These are phyloP conservation scores for Glaucopsyche alexis DNA, from an alignment of 2,888 invertebrate genomes.

Conservation along the genomic window DNA sequence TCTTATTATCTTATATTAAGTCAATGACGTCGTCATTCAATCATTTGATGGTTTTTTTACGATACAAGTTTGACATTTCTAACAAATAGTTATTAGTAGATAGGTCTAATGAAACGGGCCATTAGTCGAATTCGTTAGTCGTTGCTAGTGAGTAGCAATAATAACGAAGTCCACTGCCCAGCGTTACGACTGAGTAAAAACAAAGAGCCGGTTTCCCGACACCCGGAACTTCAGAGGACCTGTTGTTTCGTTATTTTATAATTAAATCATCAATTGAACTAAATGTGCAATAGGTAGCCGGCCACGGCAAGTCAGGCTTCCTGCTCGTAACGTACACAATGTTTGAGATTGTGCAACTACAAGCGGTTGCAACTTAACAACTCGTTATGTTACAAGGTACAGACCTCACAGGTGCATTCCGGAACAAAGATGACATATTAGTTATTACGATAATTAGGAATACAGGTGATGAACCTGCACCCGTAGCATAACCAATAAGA, in stretches of 20 bases:
- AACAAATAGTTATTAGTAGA: no score
- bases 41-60: no score
- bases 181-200: background rate
- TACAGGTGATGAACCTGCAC: background rate
- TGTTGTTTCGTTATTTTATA: conserved; percentile 25
- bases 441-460: background rate
- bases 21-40: no score
- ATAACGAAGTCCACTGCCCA: background rate
- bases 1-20: no score
- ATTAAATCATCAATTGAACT: conserved; percentile 25
- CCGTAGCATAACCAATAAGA: no score
- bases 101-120: no score
- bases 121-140: background rate
- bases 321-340: conserved; percentile 14
- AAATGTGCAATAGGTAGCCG: conserved; percentile 19
- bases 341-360: conserved; percentile 16
- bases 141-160: background rate
- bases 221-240: conserved; percentile 19
- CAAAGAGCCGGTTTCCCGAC: conserved; percentile 12
- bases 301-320: conserved; percentile 16
- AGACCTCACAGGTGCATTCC: background rate
- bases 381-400: background rate
- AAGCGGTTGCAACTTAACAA: conserved; percentile 16
- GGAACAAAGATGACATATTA: background rate
- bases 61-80: no score